A percentile compares a stretch with the other conserved stretches of the same genome.
Conservation (phyloP, 2,113 vertebrate species). For the Propithecus coquereli region DNA sequence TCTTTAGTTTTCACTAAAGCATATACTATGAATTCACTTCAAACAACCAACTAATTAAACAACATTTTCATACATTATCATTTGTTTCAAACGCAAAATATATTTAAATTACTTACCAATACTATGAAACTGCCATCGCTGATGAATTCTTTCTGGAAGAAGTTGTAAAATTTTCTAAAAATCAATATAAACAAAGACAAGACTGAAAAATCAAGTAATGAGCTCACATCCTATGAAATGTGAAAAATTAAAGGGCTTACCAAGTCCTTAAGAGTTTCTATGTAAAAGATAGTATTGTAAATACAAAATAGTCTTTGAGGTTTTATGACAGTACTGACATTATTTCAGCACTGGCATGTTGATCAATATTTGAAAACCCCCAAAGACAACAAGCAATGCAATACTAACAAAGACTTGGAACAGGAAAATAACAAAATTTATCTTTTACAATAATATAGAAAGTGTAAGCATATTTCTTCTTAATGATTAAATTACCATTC, state of each 20-base stretch:
- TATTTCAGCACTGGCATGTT: neutral
- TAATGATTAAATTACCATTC: neutral
- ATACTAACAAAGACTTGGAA: slow-evolving; percentile 7
- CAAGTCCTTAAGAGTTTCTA: neutral
- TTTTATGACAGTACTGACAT: neutral
- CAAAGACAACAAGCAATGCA: neutral
- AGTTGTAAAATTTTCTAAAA: slow-evolving; percentile 98
- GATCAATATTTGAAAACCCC: slow-evolving; percentile 17
- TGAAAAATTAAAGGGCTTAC: slow-evolving; percentile 3
- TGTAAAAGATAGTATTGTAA: neutral
- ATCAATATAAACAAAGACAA: slow-evolving; percentile 53
- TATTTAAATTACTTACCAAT: slow-evolving; percentile 88
- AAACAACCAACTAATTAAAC: neutral
- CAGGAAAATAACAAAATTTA: slow-evolving; percentile 10
- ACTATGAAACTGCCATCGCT: slow-evolving; percentile 99
- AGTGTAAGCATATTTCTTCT: slow-evolving; percentile 18
- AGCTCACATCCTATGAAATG: neutral
- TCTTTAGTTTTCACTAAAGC: neutral
- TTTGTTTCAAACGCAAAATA: slow-evolving; percentile 25
- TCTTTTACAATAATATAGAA: neutral
- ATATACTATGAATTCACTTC: slow-evolving; percentile 14
- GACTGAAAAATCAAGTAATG: slow-evolving; percentile 43
- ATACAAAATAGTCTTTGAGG: neutral
- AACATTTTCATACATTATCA: slow-evolving; percentile 2
- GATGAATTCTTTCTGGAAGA: slow-evolving; percentile 97